Percentiles rank a stretch among this genome's conserved stretches.
These are phyloP conservation scores for Chaunax sp. DNA, from an alignment of 2,797 vertebrate genomes.

Conservation along the genomic window DNA sequence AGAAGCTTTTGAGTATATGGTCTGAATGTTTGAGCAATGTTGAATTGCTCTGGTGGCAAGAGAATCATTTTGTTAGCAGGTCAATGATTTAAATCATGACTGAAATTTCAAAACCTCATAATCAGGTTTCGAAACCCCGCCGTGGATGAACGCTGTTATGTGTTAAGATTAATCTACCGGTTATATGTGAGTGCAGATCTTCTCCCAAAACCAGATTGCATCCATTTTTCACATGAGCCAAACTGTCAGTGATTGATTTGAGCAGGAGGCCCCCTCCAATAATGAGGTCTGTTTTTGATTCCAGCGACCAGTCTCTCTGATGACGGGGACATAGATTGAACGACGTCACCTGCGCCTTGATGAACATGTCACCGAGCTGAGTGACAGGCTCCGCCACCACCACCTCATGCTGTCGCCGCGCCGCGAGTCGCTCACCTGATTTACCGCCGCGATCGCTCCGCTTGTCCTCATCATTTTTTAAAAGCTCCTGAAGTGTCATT, in stretches of 20 bases:
- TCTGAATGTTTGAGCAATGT: too few species aligned
- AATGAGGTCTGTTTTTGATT: slow-evolving; percentile 59
- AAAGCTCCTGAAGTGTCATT: slow-evolving; percentile 82
- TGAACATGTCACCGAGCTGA: slow-evolving; percentile 69
- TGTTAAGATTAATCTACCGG: slow-evolving; percentile 15
- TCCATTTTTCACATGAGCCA: slow-evolving; percentile 51
- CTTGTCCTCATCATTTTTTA: slow-evolving; percentile 79
- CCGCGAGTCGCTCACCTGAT: slow-evolving; percentile 66
- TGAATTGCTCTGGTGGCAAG: too few species aligned
- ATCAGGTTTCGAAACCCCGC: neutral
- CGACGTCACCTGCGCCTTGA: slow-evolving; percentile 69
- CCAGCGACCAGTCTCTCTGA: slow-evolving; percentile 36
- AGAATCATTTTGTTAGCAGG: neutral
- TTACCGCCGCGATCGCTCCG: slow-evolving; percentile 68
- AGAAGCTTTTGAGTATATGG: neutral
- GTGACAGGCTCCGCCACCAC: slow-evolving; percentile 53
- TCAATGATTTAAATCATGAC: neutral
- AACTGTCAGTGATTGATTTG: slow-evolving; percentile 57
- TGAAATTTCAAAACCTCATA: neutral
- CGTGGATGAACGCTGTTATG: neutral
- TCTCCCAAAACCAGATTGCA: slow-evolving; percentile 30
- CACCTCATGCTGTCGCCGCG: slow-evolving; percentile 40
- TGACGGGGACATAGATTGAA: slow-evolving; percentile 66
- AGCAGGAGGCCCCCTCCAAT: slow-evolving; percentile 27
- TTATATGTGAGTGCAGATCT: slow-evolving; percentile 1